Conservation (phyloP, 1,140 invertebrate species). For the Drosophila pandora region DNA sequence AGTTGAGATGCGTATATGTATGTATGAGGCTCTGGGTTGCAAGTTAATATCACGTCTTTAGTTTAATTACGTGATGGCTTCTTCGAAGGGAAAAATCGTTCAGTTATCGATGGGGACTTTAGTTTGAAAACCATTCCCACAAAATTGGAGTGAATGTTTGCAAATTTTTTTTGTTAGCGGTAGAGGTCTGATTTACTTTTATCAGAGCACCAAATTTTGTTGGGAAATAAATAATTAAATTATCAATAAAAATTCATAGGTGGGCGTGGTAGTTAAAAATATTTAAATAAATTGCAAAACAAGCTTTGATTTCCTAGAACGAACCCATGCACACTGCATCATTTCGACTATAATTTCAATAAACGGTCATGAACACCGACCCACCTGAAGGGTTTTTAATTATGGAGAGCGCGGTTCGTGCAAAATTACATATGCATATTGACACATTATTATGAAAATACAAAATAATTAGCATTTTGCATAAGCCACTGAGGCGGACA, state of each 20-base stretch:
- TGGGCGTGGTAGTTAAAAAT: not conserved
- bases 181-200: too few species aligned
- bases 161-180: too few species aligned
- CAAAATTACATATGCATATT: constrained; percentile 51
- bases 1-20: constrained; percentile 36
- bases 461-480: constrained; percentile 77
- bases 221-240: not conserved
- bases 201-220: too few species aligned
- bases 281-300: not conserved
- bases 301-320: constrained; percentile 23
- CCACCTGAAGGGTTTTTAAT: constrained; percentile 33
- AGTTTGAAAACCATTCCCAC: too few species aligned
- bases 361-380: constrained; percentile 36
- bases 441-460: constrained; percentile 72
- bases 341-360: constrained; percentile 19
- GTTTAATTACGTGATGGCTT: constrained; percentile 76
- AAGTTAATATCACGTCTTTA: constrained; percentile 75
- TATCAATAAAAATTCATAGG: not conserved
- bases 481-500: constrained; percentile 55
- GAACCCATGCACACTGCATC: constrained; percentile 9
- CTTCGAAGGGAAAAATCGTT: constrained; percentile 26
- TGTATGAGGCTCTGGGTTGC: constrained; percentile 30
- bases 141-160: too few species aligned
- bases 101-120: constrained; percentile 30
- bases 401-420: constrained; percentile 18